These are phyloP conservation scores for Chanos chanos DNA, from an alignment of 2,797 vertebrate species.

Conservation along the genomic window DNA sequence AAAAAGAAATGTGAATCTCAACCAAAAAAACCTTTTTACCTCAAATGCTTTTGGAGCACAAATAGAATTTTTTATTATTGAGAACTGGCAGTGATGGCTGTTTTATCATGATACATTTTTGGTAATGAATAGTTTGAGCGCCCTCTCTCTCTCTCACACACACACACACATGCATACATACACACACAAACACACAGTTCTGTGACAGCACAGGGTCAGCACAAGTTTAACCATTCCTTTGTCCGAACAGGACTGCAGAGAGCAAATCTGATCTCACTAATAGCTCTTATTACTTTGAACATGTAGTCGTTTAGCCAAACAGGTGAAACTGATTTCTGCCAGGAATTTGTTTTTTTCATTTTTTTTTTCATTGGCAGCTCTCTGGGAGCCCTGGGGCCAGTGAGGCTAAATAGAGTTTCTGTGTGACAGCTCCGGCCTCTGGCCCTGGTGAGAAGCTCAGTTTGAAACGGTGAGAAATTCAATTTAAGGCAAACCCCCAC, in stretches of 20 bases:
- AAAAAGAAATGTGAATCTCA: no score
- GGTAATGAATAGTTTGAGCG: constrained; percentile 59
- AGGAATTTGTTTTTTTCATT: constrained; percentile 41
- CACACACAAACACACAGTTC: constrained; percentile 61
- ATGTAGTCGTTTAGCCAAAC: constrained; percentile 78
- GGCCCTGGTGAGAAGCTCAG: constrained; percentile 79
- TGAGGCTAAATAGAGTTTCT: constrained; percentile 66
- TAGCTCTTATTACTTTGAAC: constrained; percentile 78
- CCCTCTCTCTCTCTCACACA: no score
- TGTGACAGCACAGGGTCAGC: constrained; percentile 68
- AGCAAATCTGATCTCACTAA: constrained; percentile 72
- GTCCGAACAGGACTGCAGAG: constrained; percentile 58
- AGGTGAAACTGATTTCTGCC: constrained; percentile 91
- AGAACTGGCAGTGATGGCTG: constrained; percentile 47
- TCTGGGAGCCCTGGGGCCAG: constrained; percentile 73
- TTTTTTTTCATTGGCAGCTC: constrained; percentile 31
- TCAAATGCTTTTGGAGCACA: not conserved
- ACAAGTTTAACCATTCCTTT: constrained; percentile 74
- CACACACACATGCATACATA: no score
- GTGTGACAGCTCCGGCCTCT: constrained; percentile 69
- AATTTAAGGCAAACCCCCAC: constrained; percentile 77
- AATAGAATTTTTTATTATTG: constrained; percentile 14
- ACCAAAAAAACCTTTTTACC: not conserved
- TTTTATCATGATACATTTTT: constrained; percentile 57
- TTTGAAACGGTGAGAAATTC: constrained; percentile 93